Base-by-base conservation (phyloP, 2,888 invertebrate species). In the Adelognathus sp. region DNA sequence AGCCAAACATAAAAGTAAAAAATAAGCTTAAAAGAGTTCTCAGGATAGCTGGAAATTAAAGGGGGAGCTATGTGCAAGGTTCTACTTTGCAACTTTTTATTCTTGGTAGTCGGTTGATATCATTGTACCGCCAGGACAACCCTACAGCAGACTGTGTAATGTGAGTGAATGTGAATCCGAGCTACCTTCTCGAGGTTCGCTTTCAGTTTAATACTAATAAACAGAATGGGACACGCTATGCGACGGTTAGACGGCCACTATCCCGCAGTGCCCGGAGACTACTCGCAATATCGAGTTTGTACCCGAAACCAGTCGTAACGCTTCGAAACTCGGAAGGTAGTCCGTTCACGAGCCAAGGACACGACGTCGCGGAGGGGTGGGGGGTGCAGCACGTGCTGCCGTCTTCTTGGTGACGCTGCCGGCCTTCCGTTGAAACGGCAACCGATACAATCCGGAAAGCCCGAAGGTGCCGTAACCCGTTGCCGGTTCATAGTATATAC, bases 401-500 rank as follows among this genome's bases (percentile, higher is more conserved):
- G 41, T 63, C 61, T 54, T n/a, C 63, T 52, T 63, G 71, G 21
- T 29, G 63, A 21, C 36, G 52, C 52, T 52, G 36, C 50, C 2
- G 39, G 39, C 58, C 31, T 41, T 52, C 71, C 44, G 66, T 11
- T 60, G 66, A 24, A 54, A 61, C 44, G 39, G 56, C 58, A 64
- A 71, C 50, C 31, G 33, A 63, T 61, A 76, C 75, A 63, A 76
- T 70, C 63, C 44, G 56, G 75, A 70, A 76, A 69, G 69, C 64
- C 66, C 71, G 60, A 60, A 63, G 61, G 67, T 69, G 61, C 69
- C 44, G 66, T 72, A 36, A 50, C 58, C 33, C 21, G 71, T 9
- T 61, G 61, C 52, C 24, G 36, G 14, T 18, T n/a, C n/a, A n/a
- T n/a, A n/a, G n/a, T n/a, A n/a, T n/a, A n/a, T n/a, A n/a, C n/a